Percentiles rank a stretch among this genome's conserved stretches.
These are phyloP conservation scores for Melanotaenia trifasciata DNA, from an alignment of 2,797 vertebrate genomes.

Conservation along the genomic window DNA sequence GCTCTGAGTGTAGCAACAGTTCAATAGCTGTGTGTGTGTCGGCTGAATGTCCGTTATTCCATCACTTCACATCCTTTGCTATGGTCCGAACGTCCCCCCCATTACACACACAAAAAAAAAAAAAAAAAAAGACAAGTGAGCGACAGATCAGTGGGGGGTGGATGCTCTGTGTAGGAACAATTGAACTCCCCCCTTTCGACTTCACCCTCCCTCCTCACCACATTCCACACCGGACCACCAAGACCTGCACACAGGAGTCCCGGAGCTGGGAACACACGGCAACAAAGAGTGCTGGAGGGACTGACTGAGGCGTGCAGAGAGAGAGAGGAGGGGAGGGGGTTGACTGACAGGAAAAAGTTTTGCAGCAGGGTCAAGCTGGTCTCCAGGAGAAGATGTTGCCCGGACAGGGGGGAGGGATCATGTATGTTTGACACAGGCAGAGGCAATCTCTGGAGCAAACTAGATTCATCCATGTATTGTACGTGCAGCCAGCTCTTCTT, in stretches of 20 bases:
- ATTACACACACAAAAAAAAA: background rate
- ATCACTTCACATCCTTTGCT: constrained; percentile 75
- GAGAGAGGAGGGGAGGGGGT: constrained; percentile 36
- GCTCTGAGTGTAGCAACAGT: constrained; percentile 50
- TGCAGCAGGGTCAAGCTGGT: constrained; percentile 54
- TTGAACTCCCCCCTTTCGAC: constrained; percentile 82
- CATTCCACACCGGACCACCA: constrained; percentile 96
- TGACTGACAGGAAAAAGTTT: constrained; percentile 74
- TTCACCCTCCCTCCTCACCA: constrained; percentile 70
- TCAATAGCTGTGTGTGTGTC: constrained; percentile 51
- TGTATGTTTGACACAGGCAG: constrained; percentile 33
- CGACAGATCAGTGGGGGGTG: constrained; percentile 87
- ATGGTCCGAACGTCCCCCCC: constrained; percentile 57
- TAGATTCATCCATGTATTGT: constrained; percentile 48
- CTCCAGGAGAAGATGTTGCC: background rate
- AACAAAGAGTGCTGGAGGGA: constrained; percentile 73
- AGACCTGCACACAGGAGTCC: constrained; percentile 79
- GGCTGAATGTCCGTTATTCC: constrained; percentile 50
- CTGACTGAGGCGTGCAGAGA: constrained; percentile 39
- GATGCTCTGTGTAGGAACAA: constrained; percentile 92
- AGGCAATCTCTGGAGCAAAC: constrained; percentile 55
- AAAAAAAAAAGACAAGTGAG: constrained; percentile 82
- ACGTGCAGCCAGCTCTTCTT: constrained; percentile 1
- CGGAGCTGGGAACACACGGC: constrained; percentile 73
- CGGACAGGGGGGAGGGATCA: background rate